A percentile compares a stretch with the other conserved stretches of the same genome.
Conservation (phyloP, 2,888 invertebrate species). For the Notodromas monacha region DNA sequence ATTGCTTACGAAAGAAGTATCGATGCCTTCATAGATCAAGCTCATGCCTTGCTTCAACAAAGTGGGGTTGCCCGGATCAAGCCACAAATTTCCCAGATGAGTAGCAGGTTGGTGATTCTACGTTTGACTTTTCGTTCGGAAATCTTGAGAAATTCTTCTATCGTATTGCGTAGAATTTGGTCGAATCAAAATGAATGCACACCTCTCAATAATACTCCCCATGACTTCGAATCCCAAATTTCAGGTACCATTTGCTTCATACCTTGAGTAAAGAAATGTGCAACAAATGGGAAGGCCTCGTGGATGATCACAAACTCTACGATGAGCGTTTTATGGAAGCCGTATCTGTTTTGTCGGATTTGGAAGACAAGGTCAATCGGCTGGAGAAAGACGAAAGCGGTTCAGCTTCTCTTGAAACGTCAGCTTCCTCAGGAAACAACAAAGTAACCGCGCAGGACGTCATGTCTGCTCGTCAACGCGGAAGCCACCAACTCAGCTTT, state of each 20-base stretch:
- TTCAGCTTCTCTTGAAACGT: too few relatives aligned
- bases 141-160: not conserved
- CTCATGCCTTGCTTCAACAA: constrained; percentile 47
- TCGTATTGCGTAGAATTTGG: too few relatives aligned
- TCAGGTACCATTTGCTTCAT: not conserved
- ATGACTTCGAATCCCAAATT: not conserved
- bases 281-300: constrained; percentile 37
- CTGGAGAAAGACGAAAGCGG: too few relatives aligned
- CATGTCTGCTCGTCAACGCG: too few relatives aligned
- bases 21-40: constrained; percentile 55
- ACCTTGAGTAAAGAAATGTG: constrained; percentile 7
- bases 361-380: constrained; percentile 37
- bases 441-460: too few relatives aligned
- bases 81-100: constrained; percentile 57
- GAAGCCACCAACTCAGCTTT: too few relatives aligned
- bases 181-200: constrained; percentile 2
- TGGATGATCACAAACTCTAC: constrained; percentile 47
- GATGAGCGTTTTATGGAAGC: constrained; percentile 37
- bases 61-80: constrained; percentile 56
- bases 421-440: too few relatives aligned
- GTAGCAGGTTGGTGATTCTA: constrained; percentile 24
- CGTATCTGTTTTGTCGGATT: constrained; percentile 36
- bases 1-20: constrained; percentile 46
- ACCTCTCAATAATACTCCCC: not conserved
- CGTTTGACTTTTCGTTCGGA: constrained; percentile 1